Percentiles rank a stretch among this genome's conserved stretches.
Evolutionary conservation across 1,140 invertebrate genomes (phyloP).

Genomic region (Anthonomus grandis): DNA sequence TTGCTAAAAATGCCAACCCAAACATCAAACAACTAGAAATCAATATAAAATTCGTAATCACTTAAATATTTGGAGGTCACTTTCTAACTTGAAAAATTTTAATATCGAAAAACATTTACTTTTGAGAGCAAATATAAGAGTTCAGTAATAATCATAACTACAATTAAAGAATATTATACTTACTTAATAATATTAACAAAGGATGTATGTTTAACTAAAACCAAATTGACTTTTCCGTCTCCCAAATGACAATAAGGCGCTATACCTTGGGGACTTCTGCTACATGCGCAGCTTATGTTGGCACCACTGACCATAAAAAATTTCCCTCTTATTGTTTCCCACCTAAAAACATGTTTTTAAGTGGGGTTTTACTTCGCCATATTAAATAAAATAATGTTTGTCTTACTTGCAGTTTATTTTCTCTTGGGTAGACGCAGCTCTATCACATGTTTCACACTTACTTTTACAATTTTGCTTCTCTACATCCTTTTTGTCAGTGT

Average conservation of each 20-base stretch:
- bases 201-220: constrained; percentile 72
- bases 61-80: too few species aligned
- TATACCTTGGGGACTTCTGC: constrained; percentile 70
- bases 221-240: constrained; percentile 76
- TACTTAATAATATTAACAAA: constrained; percentile 71
- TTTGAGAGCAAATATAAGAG: background rate
- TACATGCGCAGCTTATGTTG: constrained; percentile 76
- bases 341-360: constrained; percentile 37
- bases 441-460: constrained; percentile 38
- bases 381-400: background rate
- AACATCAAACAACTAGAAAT: too few species aligned
- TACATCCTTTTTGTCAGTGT: constrained; percentile 46
- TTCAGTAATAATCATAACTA: constrained; percentile 51
- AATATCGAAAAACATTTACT: background rate
- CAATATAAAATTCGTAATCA: too few species aligned
- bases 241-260: constrained; percentile 78
- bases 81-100: too few species aligned
- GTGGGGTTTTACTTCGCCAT: background rate
- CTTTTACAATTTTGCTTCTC: constrained; percentile 34
- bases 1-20: too few species aligned
- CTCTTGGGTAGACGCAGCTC: constrained; percentile 21
- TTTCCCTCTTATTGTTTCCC: constrained; percentile 65
- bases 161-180: too few species aligned
- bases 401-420: constrained; percentile 28
- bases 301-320: constrained; percentile 78